phyloP scores from a whole-genome alignment of 1,140 invertebrate species.

The Neodiprion virginianus region DNA sequence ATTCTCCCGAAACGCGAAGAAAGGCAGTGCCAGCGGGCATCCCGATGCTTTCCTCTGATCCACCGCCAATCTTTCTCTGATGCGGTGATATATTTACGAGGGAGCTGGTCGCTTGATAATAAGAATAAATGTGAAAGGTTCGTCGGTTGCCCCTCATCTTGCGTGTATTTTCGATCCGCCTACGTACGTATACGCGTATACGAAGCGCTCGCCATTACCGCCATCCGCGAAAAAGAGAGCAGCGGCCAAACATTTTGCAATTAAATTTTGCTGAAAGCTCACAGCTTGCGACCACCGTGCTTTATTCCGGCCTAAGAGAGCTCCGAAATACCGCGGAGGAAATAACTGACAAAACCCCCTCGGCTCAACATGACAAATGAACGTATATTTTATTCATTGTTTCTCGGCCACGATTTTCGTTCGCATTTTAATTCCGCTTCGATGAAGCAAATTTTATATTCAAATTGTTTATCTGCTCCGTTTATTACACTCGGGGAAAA shows the following conservation, averaged over 20 bases:
- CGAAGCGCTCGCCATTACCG: too few species aligned
- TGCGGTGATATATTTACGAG: not conserved
- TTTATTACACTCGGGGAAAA: not conserved
- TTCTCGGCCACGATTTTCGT: not conserved
- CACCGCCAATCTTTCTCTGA: not conserved
- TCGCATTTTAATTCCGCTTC: not conserved
- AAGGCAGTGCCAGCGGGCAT: not conserved
- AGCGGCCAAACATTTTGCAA: too few species aligned
- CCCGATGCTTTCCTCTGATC: not conserved
- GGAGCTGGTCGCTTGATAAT: not conserved
- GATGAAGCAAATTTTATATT: conserved; percentile 1
- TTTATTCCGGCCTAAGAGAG: too few species aligned
- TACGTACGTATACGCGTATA: too few species aligned
- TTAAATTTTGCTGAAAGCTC: too few species aligned
- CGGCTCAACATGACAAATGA: not conserved
- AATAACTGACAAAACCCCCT: too few species aligned
- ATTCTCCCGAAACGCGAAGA: not conserved
- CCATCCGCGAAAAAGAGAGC: too few species aligned
- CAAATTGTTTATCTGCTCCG: not conserved
- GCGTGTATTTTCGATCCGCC: too few species aligned
- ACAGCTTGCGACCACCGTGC: too few species aligned
- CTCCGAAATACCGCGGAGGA: too few species aligned
- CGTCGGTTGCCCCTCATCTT: too few species aligned
- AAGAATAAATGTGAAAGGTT: not conserved
- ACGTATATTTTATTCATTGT: not conserved